Conservation (phyloP, 2,888 invertebrate genomes). For the Phorcus lineatus region DNA sequence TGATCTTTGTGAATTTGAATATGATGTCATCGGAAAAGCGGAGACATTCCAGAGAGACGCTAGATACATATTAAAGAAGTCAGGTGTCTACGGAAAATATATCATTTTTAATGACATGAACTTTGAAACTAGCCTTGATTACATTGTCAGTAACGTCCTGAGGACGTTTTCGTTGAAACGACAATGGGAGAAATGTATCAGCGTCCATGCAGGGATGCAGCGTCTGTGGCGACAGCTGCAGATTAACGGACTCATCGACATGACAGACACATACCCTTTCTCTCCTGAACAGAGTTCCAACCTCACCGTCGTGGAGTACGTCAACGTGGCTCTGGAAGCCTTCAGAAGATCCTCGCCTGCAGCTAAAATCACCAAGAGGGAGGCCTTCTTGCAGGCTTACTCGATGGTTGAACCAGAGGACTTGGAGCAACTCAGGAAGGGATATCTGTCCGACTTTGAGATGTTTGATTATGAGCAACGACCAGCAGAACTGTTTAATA, state of each 20-base stretch:
- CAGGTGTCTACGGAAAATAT: not conserved
- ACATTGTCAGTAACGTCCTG: not conserved
- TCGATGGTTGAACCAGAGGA: not conserved
- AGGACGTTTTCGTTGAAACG: not conserved
- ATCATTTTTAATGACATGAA: not conserved
- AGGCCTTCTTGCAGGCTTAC: conserved; percentile 8
- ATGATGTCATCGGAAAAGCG: not conserved
- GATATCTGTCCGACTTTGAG: not conserved
- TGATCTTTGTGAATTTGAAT: not conserved
- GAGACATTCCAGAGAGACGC: conserved; percentile 2
- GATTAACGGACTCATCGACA: not conserved
- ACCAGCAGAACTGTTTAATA: not conserved
- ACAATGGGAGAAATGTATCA: not conserved
- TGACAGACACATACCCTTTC: not conserved
- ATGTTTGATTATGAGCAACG: conserved; percentile 3
- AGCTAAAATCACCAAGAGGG: not conserved
- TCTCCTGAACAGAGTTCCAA: conserved; percentile 2
- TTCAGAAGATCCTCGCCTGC: not conserved
- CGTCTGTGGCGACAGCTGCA: conserved; percentile 11
- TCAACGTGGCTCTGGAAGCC: not conserved
- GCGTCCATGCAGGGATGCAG: not conserved
- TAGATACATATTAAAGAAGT: not conserved
- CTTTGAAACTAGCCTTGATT: not conserved
- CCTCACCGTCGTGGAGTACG: not conserved
- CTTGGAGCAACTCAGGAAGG: not conserved